Base-by-base conservation (phyloP, 2,888 invertebrate genomes). In the Drosophila longiperda region DNA sequence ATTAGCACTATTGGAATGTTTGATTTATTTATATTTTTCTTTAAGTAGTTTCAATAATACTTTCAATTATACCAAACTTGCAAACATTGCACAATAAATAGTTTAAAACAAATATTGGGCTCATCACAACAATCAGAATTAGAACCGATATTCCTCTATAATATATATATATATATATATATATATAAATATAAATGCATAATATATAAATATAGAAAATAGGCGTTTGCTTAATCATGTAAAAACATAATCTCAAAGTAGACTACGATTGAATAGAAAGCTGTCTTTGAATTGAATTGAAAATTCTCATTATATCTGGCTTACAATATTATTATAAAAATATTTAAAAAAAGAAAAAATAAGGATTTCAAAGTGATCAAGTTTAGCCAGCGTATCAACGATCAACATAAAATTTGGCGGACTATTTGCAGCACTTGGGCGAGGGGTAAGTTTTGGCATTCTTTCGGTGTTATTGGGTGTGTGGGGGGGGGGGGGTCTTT, bases 401-500 rank as follows among this genome's bases (percentile, higher is more conserved):
- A 38, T 53, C 11, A 23, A 48, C 49, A 33, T 29, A 23, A 34
- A 67, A 33, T 54, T 33, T 38, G 53, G 7, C 15, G 11, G 17
- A 11, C n/a, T 32, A 66, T 66, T 38, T 32, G 50, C n/a, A 33
- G n/a, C 8, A 26, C n/a, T 9, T 36, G 8, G 5, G 34, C 1
- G 15, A 1, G 29, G n/a, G 48, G 59, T 45, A 63, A 23, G 36
- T 20, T 55, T 55, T n/a, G n/a, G 4, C 9, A 15, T 23, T 23
- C 15, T 45, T 23, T 45, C 8, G 23, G 20, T 49, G 26, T 49
- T 26, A 17, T 49, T 49, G 8, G 23, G 20, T n/a, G n/a, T n/a
- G n/a, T n/a, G n/a, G n/a, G n/a, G n/a, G 20, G 15, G n/a, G 52
- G 3, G 7, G 20, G 15, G 33, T 17, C 5, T 45, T 59, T 78